These are phyloP conservation scores for Drosophila melanogaster DNA, from an alignment of 1,140 invertebrate species.

Conservation along the genomic window DNA sequence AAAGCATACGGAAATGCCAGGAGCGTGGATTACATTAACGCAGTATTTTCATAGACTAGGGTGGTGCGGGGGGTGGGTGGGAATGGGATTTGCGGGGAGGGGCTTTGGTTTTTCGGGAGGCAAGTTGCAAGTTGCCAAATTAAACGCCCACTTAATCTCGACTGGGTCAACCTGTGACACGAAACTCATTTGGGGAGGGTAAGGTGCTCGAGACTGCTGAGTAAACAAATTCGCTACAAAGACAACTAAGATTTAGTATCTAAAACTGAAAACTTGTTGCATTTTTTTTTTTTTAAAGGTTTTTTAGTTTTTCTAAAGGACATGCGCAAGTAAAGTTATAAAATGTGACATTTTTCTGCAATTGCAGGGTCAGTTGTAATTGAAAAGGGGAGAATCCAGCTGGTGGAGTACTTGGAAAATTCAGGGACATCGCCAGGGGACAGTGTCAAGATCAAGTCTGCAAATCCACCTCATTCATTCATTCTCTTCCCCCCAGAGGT, in stretches of 20 bases:
- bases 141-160: slow-evolving; percentile 82
- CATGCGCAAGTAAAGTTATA: too few species aligned
- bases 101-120: slow-evolving; percentile 14
- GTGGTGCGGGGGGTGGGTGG: not conserved
- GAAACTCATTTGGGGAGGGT: slow-evolving; percentile 68
- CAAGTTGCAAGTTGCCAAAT: slow-evolving; percentile 69
- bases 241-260: not conserved
- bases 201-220: slow-evolving; percentile 22
- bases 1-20: slow-evolving; percentile 44
- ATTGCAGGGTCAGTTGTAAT: not conserved
- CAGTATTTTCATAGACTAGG: slow-evolving; percentile 61
- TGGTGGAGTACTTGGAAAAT: slow-evolving; percentile 57
- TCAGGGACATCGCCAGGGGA: slow-evolving; percentile 62
- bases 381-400: not conserved
- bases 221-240: slow-evolving; percentile 22
- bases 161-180: slow-evolving; percentile 79
- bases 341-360: not conserved
- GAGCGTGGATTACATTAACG: slow-evolving; percentile 76
- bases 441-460: slow-evolving; percentile 76
- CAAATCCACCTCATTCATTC: slow-evolving; percentile 6
- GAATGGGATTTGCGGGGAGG: slow-evolving; percentile 7
- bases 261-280: not conserved
- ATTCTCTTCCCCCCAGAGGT: slow-evolving; percentile 21
- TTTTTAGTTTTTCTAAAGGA: not conserved
- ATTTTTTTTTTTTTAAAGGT: not conserved